Base-by-base conservation (phyloP, 2,888 invertebrate species). In the Habrosyne pyritoides region DNA sequence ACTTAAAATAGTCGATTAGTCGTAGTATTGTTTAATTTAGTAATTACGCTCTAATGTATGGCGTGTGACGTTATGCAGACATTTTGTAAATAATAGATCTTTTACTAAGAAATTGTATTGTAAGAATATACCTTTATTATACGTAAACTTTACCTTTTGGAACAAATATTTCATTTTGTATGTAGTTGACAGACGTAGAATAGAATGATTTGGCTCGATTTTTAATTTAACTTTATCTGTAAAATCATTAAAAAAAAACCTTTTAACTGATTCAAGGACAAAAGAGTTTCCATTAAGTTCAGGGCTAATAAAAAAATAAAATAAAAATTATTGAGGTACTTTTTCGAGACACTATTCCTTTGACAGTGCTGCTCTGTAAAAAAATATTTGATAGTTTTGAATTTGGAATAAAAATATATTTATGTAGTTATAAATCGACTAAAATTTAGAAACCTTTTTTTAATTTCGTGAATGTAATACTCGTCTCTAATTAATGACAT, bases 401-500 rank as follows among this genome's bases (percentile, higher is more conserved):
- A 30, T 30, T 30, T 30, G 12, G 30, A 33, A 42, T 18, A 14
- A 14, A 14, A 36, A n/a, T n/a, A n/a, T n/a, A n/a, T n/a, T n/a
- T n/a, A n/a, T n/a, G n/a, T n/a, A n/a, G n/a, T n/a, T n/a, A n/a
- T n/a, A n/a, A n/a, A 42, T 42, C 18, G 7, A 42, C 42, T 42
- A 42, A 42, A 42, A 42, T n/a, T 42, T 42, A 33, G 3, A 24
- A 24, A 24, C 3, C 4, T 24, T 33, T 33, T 33, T 12, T 18
- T 42, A 12, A 36, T 14, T 42, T 33, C 33, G 12, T 33, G 33
- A 33, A 33, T 33, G n/a, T 12, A 30, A 33, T 33, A 33, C 42
- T 42, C 42, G 42, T n/a, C 42, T 42, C 33, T 33, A 18, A 14
- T 18, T 24, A 24, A 18, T 42, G 24, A 24, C 3, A 24, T 65